Evolutionary conservation across 2,888 invertebrate species (phyloP).

Genomic region (Atrina japonica): DNA sequence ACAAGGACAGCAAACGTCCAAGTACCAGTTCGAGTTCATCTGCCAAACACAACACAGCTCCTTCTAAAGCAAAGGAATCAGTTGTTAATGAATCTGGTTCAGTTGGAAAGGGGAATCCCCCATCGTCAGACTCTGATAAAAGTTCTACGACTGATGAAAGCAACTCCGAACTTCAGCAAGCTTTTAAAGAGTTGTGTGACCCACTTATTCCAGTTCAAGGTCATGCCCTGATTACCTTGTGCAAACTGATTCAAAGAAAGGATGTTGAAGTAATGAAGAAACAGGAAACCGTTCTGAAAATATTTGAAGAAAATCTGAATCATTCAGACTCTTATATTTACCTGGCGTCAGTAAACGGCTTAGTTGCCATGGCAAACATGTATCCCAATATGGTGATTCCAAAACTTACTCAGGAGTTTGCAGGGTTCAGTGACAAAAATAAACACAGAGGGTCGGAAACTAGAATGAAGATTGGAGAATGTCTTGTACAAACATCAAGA

Average conservation of each 20-base stretch:
- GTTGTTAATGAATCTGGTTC: too few species aligned
- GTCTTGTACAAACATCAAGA: slow-evolving; percentile 87
- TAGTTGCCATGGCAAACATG: slow-evolving; percentile 86
- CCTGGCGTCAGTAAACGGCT: slow-evolving; percentile 88
- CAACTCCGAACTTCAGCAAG: slow-evolving; percentile 75
- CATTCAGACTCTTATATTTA: slow-evolving; percentile 92
- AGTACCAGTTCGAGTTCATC: too few species aligned
- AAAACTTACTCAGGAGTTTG: slow-evolving; percentile 86
- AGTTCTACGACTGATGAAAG: too few species aligned
- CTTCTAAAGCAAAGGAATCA: too few species aligned
- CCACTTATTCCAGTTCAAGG: slow-evolving; percentile 89
- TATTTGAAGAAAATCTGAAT: slow-evolving; percentile 89
- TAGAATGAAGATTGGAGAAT: slow-evolving; percentile 90
- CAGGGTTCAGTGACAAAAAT: slow-evolving; percentile 27
- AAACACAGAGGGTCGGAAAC: slow-evolving; percentile 74
- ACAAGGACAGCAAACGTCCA: too few species aligned
- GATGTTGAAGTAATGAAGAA: slow-evolving; percentile 84
- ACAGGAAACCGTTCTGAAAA: slow-evolving; percentile 84
- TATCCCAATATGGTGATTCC: slow-evolving; percentile 87
- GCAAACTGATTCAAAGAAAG: slow-evolving; percentile 86
- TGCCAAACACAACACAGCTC: too few species aligned
- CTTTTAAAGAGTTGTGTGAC: slow-evolving; percentile 87
- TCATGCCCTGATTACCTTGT: slow-evolving; percentile 88
- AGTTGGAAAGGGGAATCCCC: too few species aligned
- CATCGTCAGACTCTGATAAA: too few species aligned